Evolutionary conservation across 2,797 vertebrate genomes (phyloP).

Genomic region (Pteronotus mesoamericanus): DNA sequence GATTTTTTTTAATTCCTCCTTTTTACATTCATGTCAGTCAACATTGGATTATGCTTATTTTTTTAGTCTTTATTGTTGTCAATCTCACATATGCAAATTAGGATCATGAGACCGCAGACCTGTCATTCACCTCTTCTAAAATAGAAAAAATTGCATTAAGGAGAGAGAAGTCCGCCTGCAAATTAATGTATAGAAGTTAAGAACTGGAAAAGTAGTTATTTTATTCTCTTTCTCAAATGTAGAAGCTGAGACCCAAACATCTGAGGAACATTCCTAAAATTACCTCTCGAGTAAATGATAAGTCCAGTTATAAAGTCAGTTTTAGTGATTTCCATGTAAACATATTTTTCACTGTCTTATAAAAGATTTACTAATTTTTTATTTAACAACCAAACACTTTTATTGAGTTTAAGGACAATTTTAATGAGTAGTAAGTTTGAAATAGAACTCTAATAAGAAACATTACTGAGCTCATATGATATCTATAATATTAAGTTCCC

Average conservation of each 20-base stretch:
- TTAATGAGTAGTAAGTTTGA: background rate
- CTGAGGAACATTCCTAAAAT: background rate
- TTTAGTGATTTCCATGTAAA: background rate
- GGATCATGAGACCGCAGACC: background rate
- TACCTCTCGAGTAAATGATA: background rate
- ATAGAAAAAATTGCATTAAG: background rate
- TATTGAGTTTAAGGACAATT: background rate
- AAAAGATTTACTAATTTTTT: background rate
- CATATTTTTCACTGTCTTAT: background rate
- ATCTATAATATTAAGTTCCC: background rate
- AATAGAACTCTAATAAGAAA: background rate
- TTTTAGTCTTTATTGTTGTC: background rate
- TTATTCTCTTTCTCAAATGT: background rate
- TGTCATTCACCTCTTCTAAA: background rate
- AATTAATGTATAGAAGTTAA: background rate
- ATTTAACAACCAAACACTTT: background rate
- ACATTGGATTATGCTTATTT: background rate
- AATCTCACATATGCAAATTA: background rate
- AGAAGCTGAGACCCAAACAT: background rate
- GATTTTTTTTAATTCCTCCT: background rate
- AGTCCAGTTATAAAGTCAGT: background rate
- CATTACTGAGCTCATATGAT: background rate
- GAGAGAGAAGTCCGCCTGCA: background rate
- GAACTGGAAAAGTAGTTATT: background rate
- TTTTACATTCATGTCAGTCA: background rate